Evolutionary conservation across 2,113 vertebrate species (phyloP), one percentile per base, ranked within the genome.

Genomic region (Lagopus leucura): DNA sequence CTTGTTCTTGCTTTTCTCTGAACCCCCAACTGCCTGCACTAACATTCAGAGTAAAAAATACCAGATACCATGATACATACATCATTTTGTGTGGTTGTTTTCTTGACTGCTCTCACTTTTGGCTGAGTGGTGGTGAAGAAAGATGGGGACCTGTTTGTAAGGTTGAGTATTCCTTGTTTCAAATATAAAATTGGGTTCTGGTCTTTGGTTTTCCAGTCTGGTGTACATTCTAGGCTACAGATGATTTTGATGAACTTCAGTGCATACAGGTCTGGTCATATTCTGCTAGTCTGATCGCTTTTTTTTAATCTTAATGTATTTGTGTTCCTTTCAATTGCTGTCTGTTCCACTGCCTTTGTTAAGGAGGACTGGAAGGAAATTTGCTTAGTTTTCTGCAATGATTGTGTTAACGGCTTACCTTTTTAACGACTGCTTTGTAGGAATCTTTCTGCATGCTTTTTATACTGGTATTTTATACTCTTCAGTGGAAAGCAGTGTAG

Each of bases 1-100:
- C 36, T 82, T 63, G 36, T 45, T 82, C 8, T 58, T 93, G 21
- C 13, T 61, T 88, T 95, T 90, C 71, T 34, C 19, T 82, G 67
- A 82, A 36, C 21, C 10, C 34, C 13, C 21, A 45, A 1, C n/a
- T 50, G 42, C 50, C 10, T 80, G 55, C 38, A 27, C 16, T 21
- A 28, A 34, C 47, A 8, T 50, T 92, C 25, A 40, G 75, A 77
- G 76, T 24, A 20, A 70, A 77, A 77, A 25, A 58, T 28, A 15
- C 20, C 2, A 48, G 36, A 10, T 66, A 58, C 47, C 63, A 45
- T 22, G 43, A 21, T n/a, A 60, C 10, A 1, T 24, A 13, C 32
- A 43, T 66, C 32, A 11, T 6, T n/a, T 84, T n/a, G 1, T 4
- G 24, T 4, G 70, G 28, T 2, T 8, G 5, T 30, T 3, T 2